Percentiles rank a stretch among this genome's conserved stretches.
Evolutionary conservation across 2,797 vertebrate species (phyloP).

Genomic region (Octomys mimax): DNA sequence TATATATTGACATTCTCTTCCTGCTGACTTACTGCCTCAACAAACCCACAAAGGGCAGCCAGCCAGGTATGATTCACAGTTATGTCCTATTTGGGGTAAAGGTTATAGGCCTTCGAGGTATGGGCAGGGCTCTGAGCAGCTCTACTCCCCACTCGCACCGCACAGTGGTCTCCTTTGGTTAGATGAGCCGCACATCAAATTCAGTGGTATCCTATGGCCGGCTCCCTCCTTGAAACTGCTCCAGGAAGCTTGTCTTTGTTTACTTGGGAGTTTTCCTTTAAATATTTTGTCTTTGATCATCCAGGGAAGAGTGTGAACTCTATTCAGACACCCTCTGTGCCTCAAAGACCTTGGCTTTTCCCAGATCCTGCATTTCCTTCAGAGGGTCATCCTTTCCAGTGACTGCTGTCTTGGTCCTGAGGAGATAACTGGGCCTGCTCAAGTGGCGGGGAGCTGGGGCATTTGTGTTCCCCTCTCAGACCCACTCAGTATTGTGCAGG

Average conservation of each 20-base stretch:
- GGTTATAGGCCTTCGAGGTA: constrained; percentile 43
- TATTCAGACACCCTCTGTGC: neutral
- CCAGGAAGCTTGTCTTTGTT: constrained; percentile 44
- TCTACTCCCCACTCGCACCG: neutral
- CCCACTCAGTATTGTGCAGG: constrained; percentile 30
- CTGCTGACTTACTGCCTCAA: constrained; percentile 89
- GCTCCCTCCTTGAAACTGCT: constrained; percentile 4
- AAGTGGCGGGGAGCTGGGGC: constrained; percentile 57
- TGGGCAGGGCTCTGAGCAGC: neutral
- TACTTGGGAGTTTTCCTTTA: constrained; percentile 52
- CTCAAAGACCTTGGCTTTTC: constrained; percentile 77
- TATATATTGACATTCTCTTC: constrained; percentile 93
- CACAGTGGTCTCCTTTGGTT: neutral
- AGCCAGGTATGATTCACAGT: constrained; percentile 79
- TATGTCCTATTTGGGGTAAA: constrained; percentile 28
- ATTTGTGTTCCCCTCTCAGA: constrained; percentile 65
- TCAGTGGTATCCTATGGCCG: neutral
- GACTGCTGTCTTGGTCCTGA: constrained; percentile 30
- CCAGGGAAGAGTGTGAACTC: constrained; percentile 25
- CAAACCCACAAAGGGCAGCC: constrained; percentile 80
- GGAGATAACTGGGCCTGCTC: neutral
- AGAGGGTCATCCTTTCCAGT: constrained; percentile 38
- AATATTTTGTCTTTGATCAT: constrained; percentile 52
- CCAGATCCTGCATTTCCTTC: constrained; percentile 61
- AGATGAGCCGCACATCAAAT: constrained; percentile 49